Percentiles rank a stretch among this genome's conserved stretches.
These are phyloP conservation scores for Hippocampus guttulatus DNA, from an alignment of 2,113 vertebrate genomes.

Conservation along the genomic window DNA sequence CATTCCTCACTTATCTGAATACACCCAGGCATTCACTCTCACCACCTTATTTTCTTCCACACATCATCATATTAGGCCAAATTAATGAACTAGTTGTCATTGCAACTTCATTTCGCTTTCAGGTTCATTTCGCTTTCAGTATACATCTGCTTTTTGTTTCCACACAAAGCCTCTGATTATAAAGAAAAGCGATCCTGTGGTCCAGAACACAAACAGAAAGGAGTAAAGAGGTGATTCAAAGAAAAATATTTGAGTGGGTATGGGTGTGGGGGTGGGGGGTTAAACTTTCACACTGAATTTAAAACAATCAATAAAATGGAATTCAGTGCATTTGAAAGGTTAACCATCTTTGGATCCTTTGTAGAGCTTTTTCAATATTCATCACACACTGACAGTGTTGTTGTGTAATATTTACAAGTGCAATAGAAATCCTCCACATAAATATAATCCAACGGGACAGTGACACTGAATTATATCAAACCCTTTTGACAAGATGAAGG, in stretches of 20 bases:
- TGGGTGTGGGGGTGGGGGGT: no score
- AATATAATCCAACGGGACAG: background rate
- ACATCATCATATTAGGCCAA: constrained; percentile 7
- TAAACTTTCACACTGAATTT: background rate
- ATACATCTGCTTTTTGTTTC: no score
- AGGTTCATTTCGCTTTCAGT: background rate
- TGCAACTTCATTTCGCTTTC: background rate
- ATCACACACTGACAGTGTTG: background rate
- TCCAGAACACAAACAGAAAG: no score
- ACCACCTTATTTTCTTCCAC: background rate
- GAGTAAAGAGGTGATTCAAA: no score
- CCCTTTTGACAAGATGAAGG: background rate
- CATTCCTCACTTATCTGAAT: constrained; percentile 58
- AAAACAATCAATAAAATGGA: background rate
- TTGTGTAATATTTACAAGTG: background rate
- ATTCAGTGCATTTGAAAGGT: background rate
- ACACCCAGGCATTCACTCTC: constrained; percentile 47
- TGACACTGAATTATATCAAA: background rate
- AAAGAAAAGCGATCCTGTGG: no score
- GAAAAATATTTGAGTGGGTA: no score
- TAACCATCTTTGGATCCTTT: background rate
- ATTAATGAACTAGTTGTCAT: background rate
- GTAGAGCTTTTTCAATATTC: background rate
- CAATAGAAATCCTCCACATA: background rate
- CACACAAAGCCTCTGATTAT: no score